Conservation (phyloP, 2,797 vertebrate species). For the Cuniculus paca region DNA sequence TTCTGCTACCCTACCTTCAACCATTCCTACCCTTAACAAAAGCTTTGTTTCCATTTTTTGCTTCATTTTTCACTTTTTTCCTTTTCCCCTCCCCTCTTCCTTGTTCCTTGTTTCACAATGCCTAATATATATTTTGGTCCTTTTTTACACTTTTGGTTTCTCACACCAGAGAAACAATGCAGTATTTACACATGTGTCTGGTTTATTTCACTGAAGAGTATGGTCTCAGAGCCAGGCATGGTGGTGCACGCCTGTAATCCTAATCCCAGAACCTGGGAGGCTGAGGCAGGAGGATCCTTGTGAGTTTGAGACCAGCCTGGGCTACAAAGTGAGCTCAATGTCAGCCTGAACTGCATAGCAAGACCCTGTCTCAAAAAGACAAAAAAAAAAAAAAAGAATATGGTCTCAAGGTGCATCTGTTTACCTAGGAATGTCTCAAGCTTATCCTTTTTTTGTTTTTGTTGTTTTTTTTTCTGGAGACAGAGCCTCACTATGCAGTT, state of each 20-base stretch:
- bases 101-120: not conserved
- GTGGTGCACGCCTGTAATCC: too few species aligned
- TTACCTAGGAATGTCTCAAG: not conserved
- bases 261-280: too few species aligned
- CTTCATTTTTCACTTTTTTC: not conserved
- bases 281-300: too few species aligned
- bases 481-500: not conserved
- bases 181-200: not conserved
- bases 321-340: too few species aligned
- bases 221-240: too few species aligned
- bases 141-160: not conserved
- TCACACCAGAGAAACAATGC: not conserved
- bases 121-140: not conserved
- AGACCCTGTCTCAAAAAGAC: too few species aligned
- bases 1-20: not conserved
- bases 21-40: not conserved
- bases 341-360: too few species aligned
- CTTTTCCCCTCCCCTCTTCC: not conserved
- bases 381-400: too few species aligned
- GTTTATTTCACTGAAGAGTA: not conserved
- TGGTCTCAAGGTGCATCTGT: not conserved
- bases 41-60: not conserved
- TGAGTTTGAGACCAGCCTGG: too few species aligned
- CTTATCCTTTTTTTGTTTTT: not conserved
- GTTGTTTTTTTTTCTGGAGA: too few species aligned